Evolutionary conservation across 2,797 vertebrate genomes (phyloP).

Genomic region (Catostomus latipinnis): DNA sequence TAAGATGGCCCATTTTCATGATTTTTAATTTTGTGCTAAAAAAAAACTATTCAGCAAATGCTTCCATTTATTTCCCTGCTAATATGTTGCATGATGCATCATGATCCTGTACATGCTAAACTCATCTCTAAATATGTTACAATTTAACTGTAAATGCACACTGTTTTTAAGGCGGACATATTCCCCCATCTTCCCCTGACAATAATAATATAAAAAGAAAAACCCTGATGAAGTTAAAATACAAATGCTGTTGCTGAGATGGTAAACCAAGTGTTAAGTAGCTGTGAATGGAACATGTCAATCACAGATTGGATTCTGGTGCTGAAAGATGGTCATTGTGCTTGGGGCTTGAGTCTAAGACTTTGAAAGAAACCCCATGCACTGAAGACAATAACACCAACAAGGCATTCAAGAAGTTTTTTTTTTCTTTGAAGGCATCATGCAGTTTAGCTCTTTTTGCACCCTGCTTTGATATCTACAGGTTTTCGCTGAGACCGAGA

Average conservation of each 20-base stretch:
- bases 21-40: too few relatives aligned
- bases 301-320: background rate
- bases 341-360: conserved; percentile 4
- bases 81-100: too few relatives aligned
- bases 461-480: conserved; percentile 21
- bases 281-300: background rate
- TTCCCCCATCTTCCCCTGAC: too few relatives aligned
- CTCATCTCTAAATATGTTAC: too few relatives aligned
- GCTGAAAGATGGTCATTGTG: conserved; percentile 14
- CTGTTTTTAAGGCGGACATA: too few relatives aligned
- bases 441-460: conserved; percentile 19
- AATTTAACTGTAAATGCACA: too few relatives aligned
- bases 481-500: conserved; percentile 3
- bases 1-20: too few relatives aligned
- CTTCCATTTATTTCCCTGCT: too few relatives aligned
- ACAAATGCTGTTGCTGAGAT: background rate
- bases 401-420: background rate
- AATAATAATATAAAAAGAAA: too few relatives aligned
- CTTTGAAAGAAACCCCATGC: conserved; percentile 14
- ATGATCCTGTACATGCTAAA: too few relatives aligned
- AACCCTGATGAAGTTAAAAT: background rate
- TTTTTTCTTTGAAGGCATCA: background rate
- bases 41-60: too few relatives aligned
- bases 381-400: conserved; percentile 24
- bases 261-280: background rate